These are phyloP conservation scores for Eilema caniola DNA, from an alignment of 2,888 invertebrate species.

Conservation along the genomic window DNA sequence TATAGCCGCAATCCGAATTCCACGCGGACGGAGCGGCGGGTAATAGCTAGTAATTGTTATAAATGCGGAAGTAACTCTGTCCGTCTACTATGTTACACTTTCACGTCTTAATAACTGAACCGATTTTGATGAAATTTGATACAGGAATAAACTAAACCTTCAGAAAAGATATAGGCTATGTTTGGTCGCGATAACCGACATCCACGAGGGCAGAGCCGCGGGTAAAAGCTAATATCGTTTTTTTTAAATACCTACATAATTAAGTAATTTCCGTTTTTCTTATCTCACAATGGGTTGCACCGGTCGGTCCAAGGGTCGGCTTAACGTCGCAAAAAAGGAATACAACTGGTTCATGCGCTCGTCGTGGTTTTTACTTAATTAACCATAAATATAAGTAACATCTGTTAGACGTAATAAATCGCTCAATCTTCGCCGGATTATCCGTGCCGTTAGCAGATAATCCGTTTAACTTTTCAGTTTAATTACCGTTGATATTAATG, in stretches of 20 bases:
- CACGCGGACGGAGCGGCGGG: no score
- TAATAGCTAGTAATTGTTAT: no score
- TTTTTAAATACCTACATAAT: constrained; percentile 23
- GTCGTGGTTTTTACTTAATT: constrained; percentile 37
- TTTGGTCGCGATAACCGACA: no score
- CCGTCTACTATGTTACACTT: no score
- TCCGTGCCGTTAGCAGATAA: constrained; percentile 40
- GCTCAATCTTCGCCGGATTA: constrained; percentile 39
- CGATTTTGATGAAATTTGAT: no score
- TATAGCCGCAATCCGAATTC: no score
- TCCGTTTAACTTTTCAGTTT: constrained; percentile 45
- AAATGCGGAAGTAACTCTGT: no score
- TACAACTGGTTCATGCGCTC: constrained; percentile 27
- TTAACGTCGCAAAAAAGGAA: constrained; percentile 32
- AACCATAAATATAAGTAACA: constrained; percentile 23
- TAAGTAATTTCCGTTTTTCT: constrained; percentile 23
- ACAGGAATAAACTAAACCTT: no score
- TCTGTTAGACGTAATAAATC: constrained; percentile 21
- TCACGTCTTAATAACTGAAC: no score
- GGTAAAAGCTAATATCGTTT: no score
- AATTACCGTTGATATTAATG: constrained; percentile 52
- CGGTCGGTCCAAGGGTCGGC: constrained; percentile 26
- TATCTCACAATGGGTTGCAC: constrained; percentile 24
- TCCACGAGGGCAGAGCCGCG: no score
- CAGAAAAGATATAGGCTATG: no score